Percentiles rank a stretch among this genome's conserved stretches.
Evolutionary conservation across 2,888 invertebrate genomes (phyloP).

Genomic region (Nephrotoma flavescens): DNA sequence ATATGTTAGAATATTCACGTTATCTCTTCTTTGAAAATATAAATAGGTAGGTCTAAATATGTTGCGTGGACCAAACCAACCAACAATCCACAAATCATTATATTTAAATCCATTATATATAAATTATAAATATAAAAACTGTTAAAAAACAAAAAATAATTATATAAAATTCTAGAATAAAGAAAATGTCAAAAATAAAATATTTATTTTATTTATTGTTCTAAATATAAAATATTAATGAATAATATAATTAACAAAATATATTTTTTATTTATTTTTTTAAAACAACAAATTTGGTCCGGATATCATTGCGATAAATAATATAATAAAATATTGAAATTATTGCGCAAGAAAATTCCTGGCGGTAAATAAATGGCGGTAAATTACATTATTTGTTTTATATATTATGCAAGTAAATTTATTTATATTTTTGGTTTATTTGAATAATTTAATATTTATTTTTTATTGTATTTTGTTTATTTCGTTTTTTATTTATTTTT

Average conservation of each 20-base stretch:
- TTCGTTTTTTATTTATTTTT: not conserved
- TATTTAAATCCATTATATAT: not conserved
- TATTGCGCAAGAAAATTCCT: not conserved
- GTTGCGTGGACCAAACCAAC: not conserved
- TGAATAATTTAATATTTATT: not conserved
- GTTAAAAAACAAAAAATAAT: not conserved
- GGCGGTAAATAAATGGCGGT: not conserved
- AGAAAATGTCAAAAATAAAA: not conserved
- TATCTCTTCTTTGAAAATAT: not conserved
- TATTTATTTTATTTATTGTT: not conserved
- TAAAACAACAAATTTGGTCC: not conserved
- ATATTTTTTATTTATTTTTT: not conserved
- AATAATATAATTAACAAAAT: not conserved
- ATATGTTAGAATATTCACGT: not conserved
- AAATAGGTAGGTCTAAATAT: not conserved
- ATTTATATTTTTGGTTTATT: not conserved
- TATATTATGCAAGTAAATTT: not conserved
- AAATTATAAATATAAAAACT: not conserved
- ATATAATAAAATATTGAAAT: not conserved
- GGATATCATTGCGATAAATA: not conserved
- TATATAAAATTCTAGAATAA: not conserved
- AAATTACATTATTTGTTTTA: not conserved
- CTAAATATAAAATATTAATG: not conserved
- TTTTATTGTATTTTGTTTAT: not conserved
- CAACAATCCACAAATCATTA: not conserved